Conservation (phyloP, 2,888 invertebrate genomes). For the Tyria jacobaeae region DNA sequence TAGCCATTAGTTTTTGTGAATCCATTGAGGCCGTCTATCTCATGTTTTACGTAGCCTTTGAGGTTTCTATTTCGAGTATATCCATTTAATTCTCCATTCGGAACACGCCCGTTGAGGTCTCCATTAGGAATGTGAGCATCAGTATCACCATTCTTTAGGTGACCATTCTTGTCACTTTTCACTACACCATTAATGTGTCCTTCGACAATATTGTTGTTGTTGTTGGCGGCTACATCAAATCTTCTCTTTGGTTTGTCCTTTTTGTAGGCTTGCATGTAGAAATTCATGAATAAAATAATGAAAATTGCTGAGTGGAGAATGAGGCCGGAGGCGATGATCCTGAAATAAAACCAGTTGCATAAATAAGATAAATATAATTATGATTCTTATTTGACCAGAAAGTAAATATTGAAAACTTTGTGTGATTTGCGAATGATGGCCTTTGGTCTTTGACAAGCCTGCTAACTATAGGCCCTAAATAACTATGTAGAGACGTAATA, state of each 20-base stretch:
- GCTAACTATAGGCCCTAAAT: too few relatives aligned
- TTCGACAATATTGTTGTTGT: conserved; percentile 49
- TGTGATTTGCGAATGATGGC: neutral
- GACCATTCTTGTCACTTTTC: conserved; percentile 44
- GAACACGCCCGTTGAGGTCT: conserved; percentile 37
- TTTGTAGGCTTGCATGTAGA: conserved; percentile 94
- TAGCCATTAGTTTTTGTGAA: conserved; percentile 25
- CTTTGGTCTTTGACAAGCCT: too few relatives aligned
- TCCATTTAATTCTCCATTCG: conserved; percentile 52
- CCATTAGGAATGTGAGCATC: conserved; percentile 40
- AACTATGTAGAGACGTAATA: too few relatives aligned
- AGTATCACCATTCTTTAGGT: conserved; percentile 36
- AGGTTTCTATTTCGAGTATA: conserved; percentile 40
- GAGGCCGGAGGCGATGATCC: conserved; percentile 90
- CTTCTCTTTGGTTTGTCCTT: conserved; percentile 50
- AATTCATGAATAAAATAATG: conserved; percentile 96
- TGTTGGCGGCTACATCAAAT: conserved; percentile 47
- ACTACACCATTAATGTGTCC: conserved; percentile 33
- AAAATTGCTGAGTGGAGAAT: conserved; percentile 94
- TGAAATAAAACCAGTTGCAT: conserved; percentile 50
- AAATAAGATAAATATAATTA: neutral
- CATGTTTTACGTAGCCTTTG: conserved; percentile 46
- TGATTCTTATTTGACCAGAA: too few relatives aligned
- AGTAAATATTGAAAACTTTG: too few relatives aligned
- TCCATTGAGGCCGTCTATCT: conserved; percentile 21